phyloP scores from a whole-genome alignment of 2,888 invertebrate genomes.

The Cactoblastis cactorum region DNA sequence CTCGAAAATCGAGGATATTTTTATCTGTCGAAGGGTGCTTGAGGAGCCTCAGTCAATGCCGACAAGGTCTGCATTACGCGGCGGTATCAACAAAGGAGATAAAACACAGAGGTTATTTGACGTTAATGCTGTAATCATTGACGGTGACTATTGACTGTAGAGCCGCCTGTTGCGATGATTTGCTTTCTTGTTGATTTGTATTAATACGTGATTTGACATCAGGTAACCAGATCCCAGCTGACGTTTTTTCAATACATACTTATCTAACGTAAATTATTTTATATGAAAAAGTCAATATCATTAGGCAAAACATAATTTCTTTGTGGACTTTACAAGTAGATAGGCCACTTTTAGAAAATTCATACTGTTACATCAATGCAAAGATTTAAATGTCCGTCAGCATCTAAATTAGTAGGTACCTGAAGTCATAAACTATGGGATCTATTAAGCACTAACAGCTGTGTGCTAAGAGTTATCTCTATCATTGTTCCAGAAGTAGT shows the following conservation, averaged over 20 bases:
- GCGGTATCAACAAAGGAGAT: conserved; percentile 63
- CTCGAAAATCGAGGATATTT: conserved; percentile 56
- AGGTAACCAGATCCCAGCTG: too few relatives aligned
- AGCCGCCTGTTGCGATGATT: conserved; percentile 17
- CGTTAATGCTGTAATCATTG: conserved; percentile 60
- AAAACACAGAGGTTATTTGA: conserved; percentile 36
- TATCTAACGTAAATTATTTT: too few relatives aligned
- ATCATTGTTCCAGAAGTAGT: conserved; percentile 4
- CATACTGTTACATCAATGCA: not conserved
- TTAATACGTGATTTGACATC: not conserved
- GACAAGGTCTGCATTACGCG: conserved; percentile 50
- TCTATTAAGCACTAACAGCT: conserved; percentile 15
- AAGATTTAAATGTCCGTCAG: not conserved
- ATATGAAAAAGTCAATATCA: too few relatives aligned
- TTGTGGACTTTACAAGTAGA: too few relatives aligned
- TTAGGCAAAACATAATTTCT: too few relatives aligned
- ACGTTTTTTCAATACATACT: too few relatives aligned
- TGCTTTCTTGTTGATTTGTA: not conserved
- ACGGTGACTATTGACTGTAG: conserved; percentile 49
- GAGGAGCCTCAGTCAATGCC: conserved; percentile 40
- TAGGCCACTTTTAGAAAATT: too few relatives aligned
- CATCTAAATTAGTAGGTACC: not conserved
- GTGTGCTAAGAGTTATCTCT: not conserved
- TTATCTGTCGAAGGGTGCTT: conserved; percentile 50
- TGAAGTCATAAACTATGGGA: conserved; percentile 1